Conservation (phyloP, 2,888 invertebrate species). For the Amphipoea oculea region DNA sequence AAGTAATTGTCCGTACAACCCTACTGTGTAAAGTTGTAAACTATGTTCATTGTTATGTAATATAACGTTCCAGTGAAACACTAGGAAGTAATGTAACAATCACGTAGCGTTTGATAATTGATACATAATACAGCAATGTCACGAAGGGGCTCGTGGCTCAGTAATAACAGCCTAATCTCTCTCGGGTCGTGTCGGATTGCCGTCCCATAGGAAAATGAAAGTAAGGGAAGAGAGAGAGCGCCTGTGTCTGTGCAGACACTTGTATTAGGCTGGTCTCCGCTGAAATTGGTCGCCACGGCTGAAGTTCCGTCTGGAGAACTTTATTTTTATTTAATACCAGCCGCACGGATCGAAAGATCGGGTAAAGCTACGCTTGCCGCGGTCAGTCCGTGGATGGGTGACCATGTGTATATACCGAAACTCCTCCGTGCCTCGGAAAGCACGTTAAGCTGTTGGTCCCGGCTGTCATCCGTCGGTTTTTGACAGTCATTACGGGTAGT, state of each 20-base stretch:
- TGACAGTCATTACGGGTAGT: neutral
- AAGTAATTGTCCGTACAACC: slow-evolving; percentile 51
- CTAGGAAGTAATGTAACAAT: slow-evolving; percentile 62
- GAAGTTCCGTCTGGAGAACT: neutral
- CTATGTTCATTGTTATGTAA: slow-evolving; percentile 49
- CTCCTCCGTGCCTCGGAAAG: neutral
- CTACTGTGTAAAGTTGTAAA: slow-evolving; percentile 27
- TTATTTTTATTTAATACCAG: neutral
- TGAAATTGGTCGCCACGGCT: neutral
- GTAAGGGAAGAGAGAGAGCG: neutral
- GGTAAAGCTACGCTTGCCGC: no score
- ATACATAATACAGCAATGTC: slow-evolving; percentile 60
- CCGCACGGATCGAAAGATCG: neutral
- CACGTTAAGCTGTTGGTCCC: no score
- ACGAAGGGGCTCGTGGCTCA: slow-evolving; percentile 38
- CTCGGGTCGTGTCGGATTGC: neutral
- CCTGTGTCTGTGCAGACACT: neutral
- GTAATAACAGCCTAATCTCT: neutral
- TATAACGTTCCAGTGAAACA: slow-evolving; percentile 47
- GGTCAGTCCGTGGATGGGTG: neutral
- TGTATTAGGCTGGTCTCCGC: neutral
- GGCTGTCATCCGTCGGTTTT: neutral
- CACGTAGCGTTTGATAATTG: slow-evolving; percentile 64
- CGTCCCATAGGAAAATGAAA: neutral
- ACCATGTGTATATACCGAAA: neutral